A percentile compares a stretch with the other conserved stretches of the same genome.
phyloP scores from a whole-genome alignment of 2,888 invertebrate genomes.

The Anthophora plumipes region DNA sequence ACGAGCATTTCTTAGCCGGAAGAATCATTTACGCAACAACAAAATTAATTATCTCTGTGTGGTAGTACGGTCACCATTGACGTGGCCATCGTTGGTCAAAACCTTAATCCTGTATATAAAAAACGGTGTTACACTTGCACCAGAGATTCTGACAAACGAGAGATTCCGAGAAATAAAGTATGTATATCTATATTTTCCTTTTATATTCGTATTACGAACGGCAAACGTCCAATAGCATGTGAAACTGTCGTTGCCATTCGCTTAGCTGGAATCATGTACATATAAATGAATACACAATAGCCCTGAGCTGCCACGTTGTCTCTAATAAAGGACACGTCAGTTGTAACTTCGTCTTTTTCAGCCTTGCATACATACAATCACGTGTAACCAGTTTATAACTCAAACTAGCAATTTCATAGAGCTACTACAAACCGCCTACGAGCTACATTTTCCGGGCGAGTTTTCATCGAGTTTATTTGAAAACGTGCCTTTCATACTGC shows the following conservation, averaged over 20 bases:
- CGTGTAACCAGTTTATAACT: constrained; percentile 38
- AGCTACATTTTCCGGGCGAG: background rate
- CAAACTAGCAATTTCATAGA: constrained; percentile 7
- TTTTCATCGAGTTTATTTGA: background rate
- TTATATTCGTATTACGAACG: background rate
- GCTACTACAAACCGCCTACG: background rate
- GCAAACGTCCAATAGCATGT: background rate
- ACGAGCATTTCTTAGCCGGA: constrained; percentile 29
- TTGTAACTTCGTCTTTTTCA: constrained; percentile 55
- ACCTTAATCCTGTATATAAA: constrained; percentile 44
- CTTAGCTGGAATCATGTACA: background rate
- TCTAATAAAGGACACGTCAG: constrained; percentile 75
- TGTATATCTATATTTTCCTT: too few species aligned
- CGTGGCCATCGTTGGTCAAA: constrained; percentile 55
- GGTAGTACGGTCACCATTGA: constrained; percentile 19
- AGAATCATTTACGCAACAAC: background rate
- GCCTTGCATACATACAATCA: constrained; percentile 28
- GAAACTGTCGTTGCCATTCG: background rate
- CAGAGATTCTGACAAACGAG: background rate
- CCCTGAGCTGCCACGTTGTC: constrained; percentile 74
- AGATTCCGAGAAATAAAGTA: background rate
- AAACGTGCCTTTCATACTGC: constrained; percentile 10
- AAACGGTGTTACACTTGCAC: background rate
- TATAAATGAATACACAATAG: background rate
- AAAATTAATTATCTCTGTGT: constrained; percentile 53